Evolutionary conservation across 1,140 invertebrate genomes (phyloP).

Genomic region (Cyrtorhinus lividipennis): DNA sequence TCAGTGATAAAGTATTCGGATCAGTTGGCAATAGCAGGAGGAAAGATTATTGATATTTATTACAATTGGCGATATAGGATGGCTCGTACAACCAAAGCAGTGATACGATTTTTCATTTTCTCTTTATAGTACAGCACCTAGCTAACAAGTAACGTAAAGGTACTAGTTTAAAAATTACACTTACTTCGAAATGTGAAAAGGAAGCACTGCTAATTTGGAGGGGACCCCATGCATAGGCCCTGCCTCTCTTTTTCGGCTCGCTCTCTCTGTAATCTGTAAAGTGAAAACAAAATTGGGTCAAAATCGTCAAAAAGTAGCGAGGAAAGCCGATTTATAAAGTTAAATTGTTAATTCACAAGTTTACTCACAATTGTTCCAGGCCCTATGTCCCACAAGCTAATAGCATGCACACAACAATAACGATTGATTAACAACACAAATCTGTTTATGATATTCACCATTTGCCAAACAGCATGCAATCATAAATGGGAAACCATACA

Average conservation of each 20-base stretch:
- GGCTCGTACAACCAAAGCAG: no score
- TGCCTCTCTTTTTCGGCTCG: constrained; percentile 36
- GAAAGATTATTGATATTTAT: no score
- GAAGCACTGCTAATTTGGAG: constrained; percentile 21
- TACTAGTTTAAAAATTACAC: no score
- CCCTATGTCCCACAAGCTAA: constrained; percentile 25
- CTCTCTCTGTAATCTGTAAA: constrained; percentile 36
- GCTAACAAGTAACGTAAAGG: no score
- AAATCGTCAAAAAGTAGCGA: neutral
- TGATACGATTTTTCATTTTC: no score
- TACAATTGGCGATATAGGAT: no score
- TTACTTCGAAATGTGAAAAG: constrained; percentile 17
- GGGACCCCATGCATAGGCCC: constrained; percentile 23
- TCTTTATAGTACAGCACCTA: no score
- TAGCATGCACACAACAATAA: constrained; percentile 11
- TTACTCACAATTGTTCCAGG: constrained; percentile 24
- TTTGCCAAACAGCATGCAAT: no score
- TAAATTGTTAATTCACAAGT: neutral
- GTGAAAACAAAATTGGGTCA: constrained; percentile 10
- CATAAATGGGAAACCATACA: no score
- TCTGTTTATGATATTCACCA: no score
- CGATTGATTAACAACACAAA: neutral
- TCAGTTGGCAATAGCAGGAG: no score
- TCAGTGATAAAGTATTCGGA: no score
- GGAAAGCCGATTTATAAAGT: neutral